phyloP scores from a whole-genome alignment of 2,113 vertebrate species.

The Ammospiza caudacuta region DNA sequence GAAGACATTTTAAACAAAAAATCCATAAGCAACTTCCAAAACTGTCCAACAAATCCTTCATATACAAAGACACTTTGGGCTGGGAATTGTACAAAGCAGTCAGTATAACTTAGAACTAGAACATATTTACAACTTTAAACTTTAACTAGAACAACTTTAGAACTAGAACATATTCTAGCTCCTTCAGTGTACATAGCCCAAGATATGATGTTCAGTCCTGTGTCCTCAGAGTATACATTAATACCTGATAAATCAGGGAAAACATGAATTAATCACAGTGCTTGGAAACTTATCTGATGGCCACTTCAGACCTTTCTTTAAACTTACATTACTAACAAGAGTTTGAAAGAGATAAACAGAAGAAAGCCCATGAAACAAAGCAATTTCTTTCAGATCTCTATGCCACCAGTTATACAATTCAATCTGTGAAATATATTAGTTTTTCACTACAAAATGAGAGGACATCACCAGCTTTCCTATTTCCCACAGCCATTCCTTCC shows the following conservation, averaged over 20 bases:
- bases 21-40: not conserved
- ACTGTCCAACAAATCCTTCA: not conserved
- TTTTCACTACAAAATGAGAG: not conserved
- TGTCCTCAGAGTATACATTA: not conserved
- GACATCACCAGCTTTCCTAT: not conserved
- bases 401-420: not conserved
- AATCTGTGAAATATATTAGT: not conserved
- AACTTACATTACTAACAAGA: not conserved
- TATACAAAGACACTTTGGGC: not conserved
- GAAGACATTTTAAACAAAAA: not conserved
- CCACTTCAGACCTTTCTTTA: not conserved
- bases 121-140: not conserved
- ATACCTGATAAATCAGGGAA: not conserved
- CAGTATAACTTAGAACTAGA: not conserved
- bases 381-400: not conserved
- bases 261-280: not conserved
- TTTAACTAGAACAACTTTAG: not conserved
- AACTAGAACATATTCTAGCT: not conserved
- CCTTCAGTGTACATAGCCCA: accelerated
- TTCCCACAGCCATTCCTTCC: not conserved
- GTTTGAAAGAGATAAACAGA: not conserved
- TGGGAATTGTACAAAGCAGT: not conserved
- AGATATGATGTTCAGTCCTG: not conserved
- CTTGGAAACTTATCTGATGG: not conserved
- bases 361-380: not conserved